Base-by-base conservation (phyloP, 2,113 vertebrate species). In the Rhagologus leucostigma region DNA sequence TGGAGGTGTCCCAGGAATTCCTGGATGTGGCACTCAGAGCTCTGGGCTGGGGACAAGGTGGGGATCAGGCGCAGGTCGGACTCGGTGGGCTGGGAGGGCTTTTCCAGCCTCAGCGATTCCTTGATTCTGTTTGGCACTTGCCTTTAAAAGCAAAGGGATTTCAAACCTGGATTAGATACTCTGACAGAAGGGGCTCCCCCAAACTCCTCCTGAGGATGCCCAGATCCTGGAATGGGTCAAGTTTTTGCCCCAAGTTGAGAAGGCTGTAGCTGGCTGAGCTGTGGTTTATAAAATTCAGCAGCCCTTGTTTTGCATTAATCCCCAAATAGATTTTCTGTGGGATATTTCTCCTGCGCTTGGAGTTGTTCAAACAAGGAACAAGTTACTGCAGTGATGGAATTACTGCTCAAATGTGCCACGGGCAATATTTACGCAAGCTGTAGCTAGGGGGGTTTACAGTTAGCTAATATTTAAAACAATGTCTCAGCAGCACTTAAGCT, bases 61-160 rank as follows among this genome's bases (percentile, higher is more conserved):
- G 52, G 50, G 0, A 44, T 52, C 1, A 1, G 52, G 19, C 37
- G 37, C 60, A 46, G 68, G 23, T 50, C 1, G 29, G 33, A 5
- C 18, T 65, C 0, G 0, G 2, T 33, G 68, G 24, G 6, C 37
- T 59, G 26, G 60, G 19, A 67, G 23, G 23, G 6, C 13, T 82
- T 68, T 75, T 30, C 77, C 62, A 53, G 0, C 39, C 62, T 53
- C 52, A 22, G 33, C 0, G 9, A 67, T 60, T 9, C 46, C 10
- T 11, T 9, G 16, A 21, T n/a, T 75, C 29, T 53, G 19, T 30
- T 56, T 30, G 30, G 29, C 41, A 37, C 30, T 62, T 26, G 26
- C 18, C 33, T 50, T 65, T 42, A 37, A 46, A 62, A 67, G 12
- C 16, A 32, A 23, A 52, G 10, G 13, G 7, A 0, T 29, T 78